These are phyloP conservation scores for Pyrocephalus nanus DNA, from an alignment of 2,797 vertebrate genomes.

Conservation along the genomic window DNA sequence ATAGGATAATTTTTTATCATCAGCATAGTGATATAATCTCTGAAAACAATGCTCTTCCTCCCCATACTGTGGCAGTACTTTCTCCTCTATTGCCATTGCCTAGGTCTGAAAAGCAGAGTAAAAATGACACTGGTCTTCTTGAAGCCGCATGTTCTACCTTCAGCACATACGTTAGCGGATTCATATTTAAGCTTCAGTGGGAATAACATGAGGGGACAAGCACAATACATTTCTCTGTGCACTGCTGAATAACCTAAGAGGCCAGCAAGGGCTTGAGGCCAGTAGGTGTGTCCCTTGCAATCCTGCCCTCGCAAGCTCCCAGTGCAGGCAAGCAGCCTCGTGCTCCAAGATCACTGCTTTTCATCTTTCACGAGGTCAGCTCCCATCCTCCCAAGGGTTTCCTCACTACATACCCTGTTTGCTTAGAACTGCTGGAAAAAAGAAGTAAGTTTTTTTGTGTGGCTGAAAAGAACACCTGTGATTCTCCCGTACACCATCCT, in stretches of 20 bases:
- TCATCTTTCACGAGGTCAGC: not conserved
- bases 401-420: not conserved
- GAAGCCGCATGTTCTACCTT: not conserved
- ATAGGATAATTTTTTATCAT: not conserved
- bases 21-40: not conserved
- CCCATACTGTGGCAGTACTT: not conserved
- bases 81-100: not conserved
- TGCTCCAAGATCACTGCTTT: not conserved
- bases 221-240: not conserved
- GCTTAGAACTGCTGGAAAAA: conserved; percentile 4
- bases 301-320: not conserved
- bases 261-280: not conserved
- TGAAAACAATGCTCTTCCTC: not conserved
- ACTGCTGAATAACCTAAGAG: not conserved
- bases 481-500: not conserved
- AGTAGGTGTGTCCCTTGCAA: not conserved
- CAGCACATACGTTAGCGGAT: not conserved
- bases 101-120: not conserved
- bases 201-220: not conserved
- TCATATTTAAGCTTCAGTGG: not conserved
- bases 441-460: not conserved
- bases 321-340: not conserved
- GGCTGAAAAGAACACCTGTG: not conserved
- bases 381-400: not conserved
- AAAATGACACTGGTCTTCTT: not conserved